Evolutionary conservation across 2,113 vertebrate genomes (phyloP).

Genomic region (Lates calcarifer): DNA sequence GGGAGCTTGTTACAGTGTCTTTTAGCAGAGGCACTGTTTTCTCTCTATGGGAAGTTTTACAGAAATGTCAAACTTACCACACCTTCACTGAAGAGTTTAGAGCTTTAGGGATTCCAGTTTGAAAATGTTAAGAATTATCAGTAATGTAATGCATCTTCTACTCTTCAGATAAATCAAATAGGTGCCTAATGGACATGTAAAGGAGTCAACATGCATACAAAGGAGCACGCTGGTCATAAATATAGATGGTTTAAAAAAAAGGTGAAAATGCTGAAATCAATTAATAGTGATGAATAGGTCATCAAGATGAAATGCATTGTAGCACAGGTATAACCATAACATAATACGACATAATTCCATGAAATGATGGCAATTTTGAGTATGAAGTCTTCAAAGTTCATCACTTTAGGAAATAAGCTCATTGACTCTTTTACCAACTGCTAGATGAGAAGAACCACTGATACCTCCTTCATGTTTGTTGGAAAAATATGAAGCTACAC

Average conservation of each 20-base stretch:
- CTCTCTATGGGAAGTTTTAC: conserved; percentile 30
- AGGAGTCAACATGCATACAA: not conserved
- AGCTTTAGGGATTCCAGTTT: conserved; percentile 6
- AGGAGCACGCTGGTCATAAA: not conserved
- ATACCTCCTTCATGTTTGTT: not conserved
- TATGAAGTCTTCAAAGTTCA: not conserved
- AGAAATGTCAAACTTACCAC: conserved; percentile 18
- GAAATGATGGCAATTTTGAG: not conserved
- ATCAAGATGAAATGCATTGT: not conserved
- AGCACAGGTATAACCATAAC: not conserved
- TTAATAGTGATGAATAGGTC: not conserved
- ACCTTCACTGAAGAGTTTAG: not conserved
- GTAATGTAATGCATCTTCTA: not conserved
- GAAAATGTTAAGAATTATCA: not conserved
- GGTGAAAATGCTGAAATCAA: not conserved
- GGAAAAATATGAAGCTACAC: conserved; percentile 10
- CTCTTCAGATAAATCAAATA: not conserved
- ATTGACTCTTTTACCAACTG: not conserved
- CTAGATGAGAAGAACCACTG: not conserved
- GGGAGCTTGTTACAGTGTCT: conserved; percentile 56
- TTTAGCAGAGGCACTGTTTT: conserved; percentile 24
- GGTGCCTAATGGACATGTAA: not conserved
- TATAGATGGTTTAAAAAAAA: not conserved
- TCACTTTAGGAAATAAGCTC: not conserved
- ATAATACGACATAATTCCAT: not conserved